Conservation (phyloP, 2,888 invertebrate genomes). For the Acrobasis consociella region DNA sequence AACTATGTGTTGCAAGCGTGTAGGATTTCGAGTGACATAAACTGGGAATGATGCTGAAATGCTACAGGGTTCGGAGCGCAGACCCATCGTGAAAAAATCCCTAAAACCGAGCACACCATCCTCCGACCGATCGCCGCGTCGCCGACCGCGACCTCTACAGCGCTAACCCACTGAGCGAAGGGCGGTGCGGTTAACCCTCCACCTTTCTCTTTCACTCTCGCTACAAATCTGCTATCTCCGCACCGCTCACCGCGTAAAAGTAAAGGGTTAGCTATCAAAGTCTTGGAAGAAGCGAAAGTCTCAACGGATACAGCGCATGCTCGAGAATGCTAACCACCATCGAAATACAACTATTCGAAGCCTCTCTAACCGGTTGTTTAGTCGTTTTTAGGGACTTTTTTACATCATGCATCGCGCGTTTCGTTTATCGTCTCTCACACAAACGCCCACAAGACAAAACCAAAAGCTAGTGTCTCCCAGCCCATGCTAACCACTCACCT, state of each 20-base stretch:
- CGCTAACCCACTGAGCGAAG: constrained; percentile 4
- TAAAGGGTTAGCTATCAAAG: constrained; percentile 32
- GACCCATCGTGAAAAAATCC: constrained; percentile 46
- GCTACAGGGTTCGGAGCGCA: constrained; percentile 42
- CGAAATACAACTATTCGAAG: constrained; percentile 64
- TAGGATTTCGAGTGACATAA: constrained; percentile 20
- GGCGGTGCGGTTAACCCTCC: constrained; percentile 12
- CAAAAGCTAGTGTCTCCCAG: constrained; percentile 74
- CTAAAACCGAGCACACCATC: constrained; percentile 73
- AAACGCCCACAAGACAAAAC: constrained; percentile 72
- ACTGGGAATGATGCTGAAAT: constrained; percentile 13
- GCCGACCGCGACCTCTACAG: constrained; percentile 34
- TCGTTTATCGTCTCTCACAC: constrained; percentile 44
- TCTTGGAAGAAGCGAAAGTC: constrained; percentile 74
- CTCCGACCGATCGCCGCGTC: constrained; percentile 77
- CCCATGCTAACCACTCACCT: constrained; percentile 72
- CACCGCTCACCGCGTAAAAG: constrained; percentile 3
- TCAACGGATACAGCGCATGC: constrained; percentile 81
- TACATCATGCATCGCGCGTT: constrained; percentile 55
- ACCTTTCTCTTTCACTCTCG: constrained; percentile 40
- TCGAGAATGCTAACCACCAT: constrained; percentile 72
- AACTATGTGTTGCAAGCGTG: constrained; percentile 23
- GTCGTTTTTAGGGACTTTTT: constrained; percentile 55
- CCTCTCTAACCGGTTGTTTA: constrained; percentile 54
- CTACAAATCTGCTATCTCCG: background rate